Percentiles rank a stretch among this genome's conserved stretches.
phyloP scores from a whole-genome alignment of 2,797 vertebrate genomes.

The Mormyrus proboscirostris region DNA sequence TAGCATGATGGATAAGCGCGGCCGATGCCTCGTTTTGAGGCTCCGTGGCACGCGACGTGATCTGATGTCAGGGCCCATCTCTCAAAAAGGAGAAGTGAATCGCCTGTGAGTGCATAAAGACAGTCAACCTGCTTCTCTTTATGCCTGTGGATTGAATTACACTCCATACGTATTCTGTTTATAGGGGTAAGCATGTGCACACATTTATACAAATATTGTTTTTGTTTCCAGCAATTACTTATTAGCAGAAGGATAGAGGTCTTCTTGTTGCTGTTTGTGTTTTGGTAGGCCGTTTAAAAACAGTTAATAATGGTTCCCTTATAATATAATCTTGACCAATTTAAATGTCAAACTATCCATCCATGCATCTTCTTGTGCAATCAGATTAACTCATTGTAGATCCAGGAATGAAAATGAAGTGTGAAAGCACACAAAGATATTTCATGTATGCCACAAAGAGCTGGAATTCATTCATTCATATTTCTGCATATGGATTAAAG shows the following conservation, averaged over 20 bases:
- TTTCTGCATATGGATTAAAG: conserved; percentile 61
- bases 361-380: background rate
- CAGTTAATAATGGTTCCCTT: background rate
- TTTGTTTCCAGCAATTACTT: background rate
- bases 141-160: conserved; percentile 29
- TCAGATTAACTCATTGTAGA: background rate
- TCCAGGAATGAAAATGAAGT: conserved; percentile 9
- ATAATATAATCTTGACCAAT: background rate
- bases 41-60: background rate
- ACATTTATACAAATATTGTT: background rate
- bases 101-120: conserved; percentile 23
- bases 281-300: background rate
- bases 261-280: background rate
- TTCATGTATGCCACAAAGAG: conserved; percentile 41
- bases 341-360: background rate
- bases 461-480: conserved; percentile 64
- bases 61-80: conserved; percentile 22
- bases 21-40: background rate
- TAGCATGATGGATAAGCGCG: conserved; percentile 8
- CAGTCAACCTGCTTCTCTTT: conserved; percentile 32
- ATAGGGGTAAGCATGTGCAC: conserved; percentile 6
- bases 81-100: conserved; percentile 25
- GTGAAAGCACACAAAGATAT: background rate
- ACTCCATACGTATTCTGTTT: conserved; percentile 19
- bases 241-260: background rate